phyloP scores from a whole-genome alignment of 1,140 invertebrate genomes.

The Drosophila murphyi region DNA sequence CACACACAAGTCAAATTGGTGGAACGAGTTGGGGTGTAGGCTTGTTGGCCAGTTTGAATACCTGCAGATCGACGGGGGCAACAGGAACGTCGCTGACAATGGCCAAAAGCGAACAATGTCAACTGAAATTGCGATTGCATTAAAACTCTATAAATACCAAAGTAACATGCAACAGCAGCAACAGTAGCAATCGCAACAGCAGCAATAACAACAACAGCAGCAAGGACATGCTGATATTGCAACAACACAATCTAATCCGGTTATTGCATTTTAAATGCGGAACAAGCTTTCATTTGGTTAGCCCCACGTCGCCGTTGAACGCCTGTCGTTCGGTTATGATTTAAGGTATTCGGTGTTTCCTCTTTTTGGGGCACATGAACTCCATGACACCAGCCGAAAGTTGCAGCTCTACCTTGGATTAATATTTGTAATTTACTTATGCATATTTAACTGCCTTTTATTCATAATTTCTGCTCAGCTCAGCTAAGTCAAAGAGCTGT shows the following conservation, averaged over 20 bases:
- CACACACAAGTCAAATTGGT: conserved; percentile 3
- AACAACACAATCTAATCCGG: conserved; percentile 81
- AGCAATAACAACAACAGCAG: conserved; percentile 26
- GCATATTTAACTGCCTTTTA: too few relatives aligned
- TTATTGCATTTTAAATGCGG: conserved; percentile 82
- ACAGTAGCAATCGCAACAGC: conserved; percentile 16
- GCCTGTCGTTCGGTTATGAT: conserved; percentile 31
- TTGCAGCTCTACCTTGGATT: neutral
- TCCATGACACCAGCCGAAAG: conserved; percentile 3
- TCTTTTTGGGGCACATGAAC: conserved; percentile 3
- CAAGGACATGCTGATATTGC: conserved; percentile 71
- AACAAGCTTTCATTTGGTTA: conserved; percentile 58
- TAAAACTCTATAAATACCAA: conserved; percentile 83
- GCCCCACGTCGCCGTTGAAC: conserved; percentile 23
- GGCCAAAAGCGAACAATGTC: conserved; percentile 75
- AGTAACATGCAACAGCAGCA: conserved; percentile 72
- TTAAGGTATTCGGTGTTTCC: conserved; percentile 10
- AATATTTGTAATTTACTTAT: neutral
- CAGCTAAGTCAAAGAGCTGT: too few relatives aligned
- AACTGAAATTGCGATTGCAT: conserved; percentile 82
- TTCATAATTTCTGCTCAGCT: too few relatives aligned
- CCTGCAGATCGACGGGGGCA: conserved; percentile 65
- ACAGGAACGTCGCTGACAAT: conserved; percentile 49
- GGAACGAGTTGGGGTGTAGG: neutral
- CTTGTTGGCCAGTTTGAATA: conserved; percentile 27